Percentiles rank a stretch among this genome's conserved stretches.
Evolutionary conservation across 23 tunicate species (phyloP).

Genomic region (Clavelina lepadiformis): DNA sequence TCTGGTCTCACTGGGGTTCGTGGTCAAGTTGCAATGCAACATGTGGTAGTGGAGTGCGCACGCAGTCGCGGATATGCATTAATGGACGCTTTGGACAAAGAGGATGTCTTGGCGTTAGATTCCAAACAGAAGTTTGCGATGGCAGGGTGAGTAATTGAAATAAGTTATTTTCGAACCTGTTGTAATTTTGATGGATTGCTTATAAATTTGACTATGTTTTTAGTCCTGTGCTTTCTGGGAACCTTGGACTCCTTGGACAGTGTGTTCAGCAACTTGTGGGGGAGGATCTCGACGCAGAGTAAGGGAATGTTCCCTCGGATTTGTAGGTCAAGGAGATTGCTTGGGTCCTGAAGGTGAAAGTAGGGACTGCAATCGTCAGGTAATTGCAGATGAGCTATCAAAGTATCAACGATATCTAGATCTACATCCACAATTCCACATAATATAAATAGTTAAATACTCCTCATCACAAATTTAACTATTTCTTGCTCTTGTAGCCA

Average conservation of each 20-base stretch:
- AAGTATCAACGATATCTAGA: too few relatives aligned
- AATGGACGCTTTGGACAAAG: conserved; percentile 46
- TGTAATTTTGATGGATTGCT: background rate
- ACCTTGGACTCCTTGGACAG: conserved; percentile 49
- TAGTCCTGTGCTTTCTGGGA: conserved; percentile 64
- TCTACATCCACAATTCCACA: too few relatives aligned
- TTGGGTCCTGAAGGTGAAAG: conserved; percentile 4
- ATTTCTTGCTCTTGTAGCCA: conserved; percentile 2
- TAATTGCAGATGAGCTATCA: too few relatives aligned
- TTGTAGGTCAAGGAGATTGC: conserved; percentile 51
- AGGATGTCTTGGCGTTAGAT: conserved; percentile 18
- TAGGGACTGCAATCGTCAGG: conserved; percentile 30
- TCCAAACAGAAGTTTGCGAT: conserved; percentile 7
- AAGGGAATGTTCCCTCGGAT: conserved; percentile 38
- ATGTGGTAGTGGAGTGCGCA: conserved; percentile 22
- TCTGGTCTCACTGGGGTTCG: conserved; percentile 35
- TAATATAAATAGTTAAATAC: too few relatives aligned
- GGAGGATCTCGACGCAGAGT: conserved; percentile 15
- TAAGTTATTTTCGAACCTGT: background rate
- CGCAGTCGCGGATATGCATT: conserved; percentile 17
- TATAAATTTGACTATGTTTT: background rate
- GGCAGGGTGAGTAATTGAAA: background rate
- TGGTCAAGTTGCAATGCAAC: conserved; percentile 29
- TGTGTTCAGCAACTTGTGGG: conserved; percentile 56
- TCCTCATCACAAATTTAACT: background rate